Conservation (phyloP, 2,797 vertebrate species). For the Falco biarmicus region DNA sequence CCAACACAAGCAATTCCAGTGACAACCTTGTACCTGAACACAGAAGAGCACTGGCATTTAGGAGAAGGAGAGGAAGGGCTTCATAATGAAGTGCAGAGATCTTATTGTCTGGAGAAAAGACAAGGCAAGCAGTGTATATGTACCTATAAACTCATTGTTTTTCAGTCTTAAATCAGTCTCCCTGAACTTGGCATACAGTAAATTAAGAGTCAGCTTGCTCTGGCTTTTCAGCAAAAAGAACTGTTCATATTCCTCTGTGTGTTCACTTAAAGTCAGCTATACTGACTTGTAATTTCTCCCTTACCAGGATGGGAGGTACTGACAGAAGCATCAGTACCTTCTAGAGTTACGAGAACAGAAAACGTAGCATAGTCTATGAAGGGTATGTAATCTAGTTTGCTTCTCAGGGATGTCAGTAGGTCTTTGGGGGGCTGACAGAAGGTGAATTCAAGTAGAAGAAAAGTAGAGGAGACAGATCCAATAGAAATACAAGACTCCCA, state of each 20-base stretch:
- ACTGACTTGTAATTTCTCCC: neutral
- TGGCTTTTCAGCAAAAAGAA: constrained; percentile 6
- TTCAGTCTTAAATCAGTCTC: neutral
- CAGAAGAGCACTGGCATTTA: neutral
- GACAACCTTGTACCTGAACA: neutral
- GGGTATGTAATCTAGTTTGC: neutral
- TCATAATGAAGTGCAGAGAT: neutral
- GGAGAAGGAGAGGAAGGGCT: neutral
- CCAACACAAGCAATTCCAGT: neutral
- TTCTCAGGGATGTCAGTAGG: neutral
- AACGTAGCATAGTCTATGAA: neutral
- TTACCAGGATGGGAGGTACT: neutral
- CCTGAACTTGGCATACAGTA: neutral
- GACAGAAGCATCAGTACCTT: constrained; percentile 2
- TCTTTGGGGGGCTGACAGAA: neutral
- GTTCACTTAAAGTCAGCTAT: neutral
- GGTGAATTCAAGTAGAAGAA: constrained; percentile 25
- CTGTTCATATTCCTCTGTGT: neutral
- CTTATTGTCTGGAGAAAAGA: neutral
- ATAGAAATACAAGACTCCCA: constrained; percentile 9
- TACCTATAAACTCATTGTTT: neutral
- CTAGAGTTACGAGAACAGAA: neutral
- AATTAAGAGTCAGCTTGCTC: neutral
- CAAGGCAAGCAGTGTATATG: neutral
- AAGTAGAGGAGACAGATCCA: neutral